A percentile compares a stretch with the other conserved stretches of the same genome.
Evolutionary conservation across 2,113 vertebrate genomes (phyloP).

Genomic region (Corythoichthys intestinalis): DNA sequence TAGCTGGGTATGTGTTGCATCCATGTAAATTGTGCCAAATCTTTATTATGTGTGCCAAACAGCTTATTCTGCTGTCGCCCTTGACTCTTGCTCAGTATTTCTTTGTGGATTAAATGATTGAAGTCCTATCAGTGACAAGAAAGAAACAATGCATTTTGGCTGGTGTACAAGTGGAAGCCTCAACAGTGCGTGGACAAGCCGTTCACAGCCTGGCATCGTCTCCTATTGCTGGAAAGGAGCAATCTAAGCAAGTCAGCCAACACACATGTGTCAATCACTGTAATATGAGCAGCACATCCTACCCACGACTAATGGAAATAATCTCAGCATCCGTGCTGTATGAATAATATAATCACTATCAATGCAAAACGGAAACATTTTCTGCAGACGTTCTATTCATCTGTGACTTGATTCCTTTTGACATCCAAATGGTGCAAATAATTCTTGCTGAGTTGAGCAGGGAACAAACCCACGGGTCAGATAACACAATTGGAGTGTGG

Average conservation of each 20-base stretch:
- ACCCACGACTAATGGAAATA: neutral
- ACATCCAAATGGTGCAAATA: neutral
- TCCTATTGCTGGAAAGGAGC: neutral
- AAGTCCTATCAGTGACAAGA: neutral
- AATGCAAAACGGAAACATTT: neutral
- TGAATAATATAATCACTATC: neutral
- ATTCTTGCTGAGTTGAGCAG: neutral
- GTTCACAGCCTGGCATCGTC: neutral
- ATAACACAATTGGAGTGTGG: conserved; percentile 6
- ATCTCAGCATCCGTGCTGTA: neutral
- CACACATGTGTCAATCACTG: neutral
- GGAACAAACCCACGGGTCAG: conserved; percentile 18
- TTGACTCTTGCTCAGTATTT: neutral
- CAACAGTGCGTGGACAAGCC: neutral
- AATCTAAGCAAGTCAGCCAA: neutral
- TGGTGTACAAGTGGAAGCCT: neutral
- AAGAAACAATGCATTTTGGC: neutral
- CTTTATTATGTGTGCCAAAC: neutral
- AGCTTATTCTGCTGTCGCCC: neutral
- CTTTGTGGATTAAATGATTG: neutral
- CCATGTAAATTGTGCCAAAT: neutral
- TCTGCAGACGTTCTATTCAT: no score
- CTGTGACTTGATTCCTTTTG: neutral
- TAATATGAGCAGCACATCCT: neutral
- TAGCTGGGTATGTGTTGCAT: neutral